These are phyloP conservation scores for Gymnodraco acuticeps DNA, from an alignment of 2,797 vertebrate species.

Conservation along the genomic window DNA sequence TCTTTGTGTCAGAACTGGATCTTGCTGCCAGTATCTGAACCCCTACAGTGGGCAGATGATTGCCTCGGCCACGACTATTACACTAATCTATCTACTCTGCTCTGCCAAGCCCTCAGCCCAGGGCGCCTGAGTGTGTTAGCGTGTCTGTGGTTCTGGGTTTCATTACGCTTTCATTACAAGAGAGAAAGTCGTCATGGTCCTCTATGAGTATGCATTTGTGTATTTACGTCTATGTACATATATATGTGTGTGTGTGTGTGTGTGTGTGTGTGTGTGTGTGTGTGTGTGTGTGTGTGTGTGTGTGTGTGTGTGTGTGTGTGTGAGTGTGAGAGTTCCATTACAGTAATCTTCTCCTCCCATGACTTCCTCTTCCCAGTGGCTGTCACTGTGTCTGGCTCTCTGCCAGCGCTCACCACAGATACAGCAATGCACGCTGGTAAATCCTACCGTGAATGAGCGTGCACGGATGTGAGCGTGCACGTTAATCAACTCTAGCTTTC, in stretches of 20 bases:
- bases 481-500: slow-evolving; percentile 52
- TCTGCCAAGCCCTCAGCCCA: slow-evolving; percentile 77
- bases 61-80: slow-evolving; percentile 80
- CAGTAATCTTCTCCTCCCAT: slow-evolving; percentile 45
- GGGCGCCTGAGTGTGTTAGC: slow-evolving; percentile 41
- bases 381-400: slow-evolving; percentile 38
- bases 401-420: slow-evolving; percentile 47
- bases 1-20: slow-evolving; percentile 74
- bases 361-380: slow-evolving; percentile 43
- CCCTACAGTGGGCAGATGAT: slow-evolving; percentile 81
- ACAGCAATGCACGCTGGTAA: slow-evolving; percentile 16
- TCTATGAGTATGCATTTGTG: slow-evolving; percentile 38
- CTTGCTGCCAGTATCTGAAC: slow-evolving; percentile 75
- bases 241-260: slow-evolving; percentile 1
- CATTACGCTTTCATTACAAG: slow-evolving; percentile 59
- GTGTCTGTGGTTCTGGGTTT: slow-evolving; percentile 46
- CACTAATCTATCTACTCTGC: slow-evolving; percentile 80
- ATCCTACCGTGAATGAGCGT: neutral
- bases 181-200: slow-evolving; percentile 24
- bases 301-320: slow-evolving; percentile 2
- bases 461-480: neutral
- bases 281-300: neutral
- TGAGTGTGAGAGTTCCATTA: slow-evolving; percentile 38
- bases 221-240: slow-evolving; percentile 15
- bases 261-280: slow-evolving; percentile 18